A percentile compares a stretch with the other conserved stretches of the same genome.
Conservation (phyloP, 2,888 invertebrate genomes). For the Eurois occulta region DNA sequence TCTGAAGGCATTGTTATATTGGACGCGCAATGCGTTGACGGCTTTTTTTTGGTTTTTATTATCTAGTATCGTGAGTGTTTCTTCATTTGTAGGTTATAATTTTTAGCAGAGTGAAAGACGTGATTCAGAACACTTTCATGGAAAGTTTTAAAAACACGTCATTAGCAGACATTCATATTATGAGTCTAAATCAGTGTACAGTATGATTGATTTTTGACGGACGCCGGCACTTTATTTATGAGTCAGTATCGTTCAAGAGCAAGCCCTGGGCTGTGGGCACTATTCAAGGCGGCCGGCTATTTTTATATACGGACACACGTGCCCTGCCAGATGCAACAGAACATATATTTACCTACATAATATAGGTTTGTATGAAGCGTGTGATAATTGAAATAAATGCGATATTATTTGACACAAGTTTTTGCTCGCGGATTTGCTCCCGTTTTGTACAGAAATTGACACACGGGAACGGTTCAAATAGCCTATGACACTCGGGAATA, state of each 20-base stretch:
- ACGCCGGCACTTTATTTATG: constrained; percentile 50
- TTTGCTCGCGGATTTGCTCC: too few species aligned
- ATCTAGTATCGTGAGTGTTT: not conserved
- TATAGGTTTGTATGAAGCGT: not conserved
- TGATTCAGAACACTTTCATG: constrained; percentile 6
- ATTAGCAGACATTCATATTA: constrained; percentile 18
- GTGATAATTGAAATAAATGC: not conserved
- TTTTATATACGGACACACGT: constrained; percentile 71
- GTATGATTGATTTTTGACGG: constrained; percentile 60
- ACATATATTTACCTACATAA: not conserved
- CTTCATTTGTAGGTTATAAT: not conserved
- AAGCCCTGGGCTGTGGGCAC: constrained; percentile 60
- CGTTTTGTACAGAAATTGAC: too few species aligned
- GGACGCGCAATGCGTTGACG: too few species aligned
- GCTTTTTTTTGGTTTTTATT: too few species aligned
- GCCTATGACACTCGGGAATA: too few species aligned
- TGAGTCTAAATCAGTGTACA: constrained; percentile 42
- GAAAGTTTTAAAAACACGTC: constrained; percentile 15
- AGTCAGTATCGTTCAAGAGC: constrained; percentile 67
- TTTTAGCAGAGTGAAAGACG: not conserved
- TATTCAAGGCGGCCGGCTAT: constrained; percentile 73
- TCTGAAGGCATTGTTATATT: too few species aligned
- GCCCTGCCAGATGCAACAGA: constrained; percentile 73
- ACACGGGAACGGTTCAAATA: too few species aligned
- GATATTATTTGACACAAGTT: not conserved